phyloP scores from a whole-genome alignment of 2,797 vertebrate species.

The Falco novaeseelandiae region DNA sequence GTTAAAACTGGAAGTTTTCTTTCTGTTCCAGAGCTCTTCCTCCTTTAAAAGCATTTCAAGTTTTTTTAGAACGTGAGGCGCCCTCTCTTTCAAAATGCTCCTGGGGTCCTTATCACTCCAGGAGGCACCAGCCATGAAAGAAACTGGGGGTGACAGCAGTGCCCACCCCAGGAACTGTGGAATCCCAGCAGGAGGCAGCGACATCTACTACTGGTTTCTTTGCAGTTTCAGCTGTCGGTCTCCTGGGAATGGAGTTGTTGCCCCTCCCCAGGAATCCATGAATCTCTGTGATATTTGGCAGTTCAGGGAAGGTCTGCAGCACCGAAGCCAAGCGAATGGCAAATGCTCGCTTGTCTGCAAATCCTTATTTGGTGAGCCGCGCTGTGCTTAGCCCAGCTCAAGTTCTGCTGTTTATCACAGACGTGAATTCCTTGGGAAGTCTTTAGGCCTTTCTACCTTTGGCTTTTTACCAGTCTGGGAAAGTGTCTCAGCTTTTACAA shows the following conservation, averaged over 20 bases:
- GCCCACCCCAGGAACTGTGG: neutral
- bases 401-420: neutral
- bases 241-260: neutral
- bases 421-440: neutral
- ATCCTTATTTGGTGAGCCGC: slow-evolving; percentile 28
- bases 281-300: slow-evolving; percentile 14
- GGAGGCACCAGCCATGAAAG: neutral
- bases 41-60: neutral
- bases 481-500: neutral
- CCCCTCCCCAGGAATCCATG: neutral
- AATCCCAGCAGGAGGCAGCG: neutral
- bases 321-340: neutral
- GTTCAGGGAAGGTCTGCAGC: neutral
- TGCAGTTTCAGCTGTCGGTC: neutral
- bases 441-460: neutral
- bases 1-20: slow-evolving; percentile 32
- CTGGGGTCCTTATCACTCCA: neutral
- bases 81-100: neutral
- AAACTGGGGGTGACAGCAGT: neutral
- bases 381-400: neutral
- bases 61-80: neutral
- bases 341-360: neutral
- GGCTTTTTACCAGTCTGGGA: slow-evolving; percentile 12
- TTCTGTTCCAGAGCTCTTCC: neutral
- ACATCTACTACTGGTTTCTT: neutral